Evolutionary conservation across 2,113 vertebrate species (phyloP), one percentile per base, ranked within the genome.

Genomic region (Crypturellus undulatus): DNA sequence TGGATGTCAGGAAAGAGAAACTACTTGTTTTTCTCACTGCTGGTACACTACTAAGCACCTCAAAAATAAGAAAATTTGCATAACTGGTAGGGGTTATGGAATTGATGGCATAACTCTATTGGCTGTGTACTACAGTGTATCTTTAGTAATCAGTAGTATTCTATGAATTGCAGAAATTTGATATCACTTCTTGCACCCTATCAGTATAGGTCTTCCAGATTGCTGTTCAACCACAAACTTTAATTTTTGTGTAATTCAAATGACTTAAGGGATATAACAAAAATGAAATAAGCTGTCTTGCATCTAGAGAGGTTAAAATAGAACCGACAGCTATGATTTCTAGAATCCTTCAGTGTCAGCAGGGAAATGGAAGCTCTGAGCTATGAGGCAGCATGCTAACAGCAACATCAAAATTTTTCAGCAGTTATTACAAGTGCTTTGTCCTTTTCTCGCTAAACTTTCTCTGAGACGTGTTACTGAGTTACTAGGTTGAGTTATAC

Each of bases 101-200:
- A n/a, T 40, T 56, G 56, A 64, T 13, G 20, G 5, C 36, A 3
- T 71, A 40, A 6, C 1, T 6, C 0, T 12, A 2, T 47, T 45
- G 65, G 13, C 10, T 47, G 2, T 60, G 1, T 47, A 7, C 43
- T 6, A 3, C 62, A 62, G n/a, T 1, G 16, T 7, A 19, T 1
- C 13, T 15, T 26, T 32, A 70, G 8, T 47, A 62, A 58, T 25
- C 47, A 32, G 10, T 45, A 51, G 22, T 51, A 43, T 19, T 73
- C 4, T 5, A 4, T 36, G 4, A 62, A 10, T 58, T 77, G 42
- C 4, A 75, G 42, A 11, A 56, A 42, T 17, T 17, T 18, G 6
- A 30, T 21, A 7, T 8, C 2, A 12, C 12, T 3, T 20, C 36
- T 56, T 81, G 0, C 28, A 40, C 8, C 3, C 5, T 19, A 11